Evolutionary conservation across 2,797 vertebrate species (phyloP).

Genomic region (Acestrorhynchus altus): DNA sequence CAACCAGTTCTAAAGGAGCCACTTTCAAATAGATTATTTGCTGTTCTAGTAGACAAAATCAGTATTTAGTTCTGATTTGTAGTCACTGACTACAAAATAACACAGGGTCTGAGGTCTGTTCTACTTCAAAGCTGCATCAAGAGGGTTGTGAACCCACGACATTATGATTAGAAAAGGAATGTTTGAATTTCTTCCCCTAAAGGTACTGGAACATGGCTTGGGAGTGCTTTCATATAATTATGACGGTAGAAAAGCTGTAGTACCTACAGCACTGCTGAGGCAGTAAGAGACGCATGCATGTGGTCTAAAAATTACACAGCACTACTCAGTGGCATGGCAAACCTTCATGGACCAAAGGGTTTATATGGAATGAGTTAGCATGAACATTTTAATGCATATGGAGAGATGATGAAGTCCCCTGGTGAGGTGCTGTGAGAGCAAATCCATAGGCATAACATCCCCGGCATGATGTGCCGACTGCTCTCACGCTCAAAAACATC

Average conservation of each 20-base stretch:
- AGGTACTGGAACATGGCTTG: neutral
- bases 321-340: neutral
- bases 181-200: neutral
- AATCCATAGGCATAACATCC: neutral
- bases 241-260: conserved; percentile 6
- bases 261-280: neutral
- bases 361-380: neutral
- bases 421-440: neutral
- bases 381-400: neutral
- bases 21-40: too few relatives aligned
- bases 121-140: neutral
- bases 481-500: neutral
- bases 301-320: conserved; percentile 12
- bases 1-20: too few relatives aligned
- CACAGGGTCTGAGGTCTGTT: neutral
- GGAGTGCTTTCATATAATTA: conserved; percentile 1
- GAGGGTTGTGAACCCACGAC: neutral
- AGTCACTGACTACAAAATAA: neutral
- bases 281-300: neutral
- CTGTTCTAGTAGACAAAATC: too few relatives aligned
- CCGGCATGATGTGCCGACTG: neutral
- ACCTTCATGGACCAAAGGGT: neutral
- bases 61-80: too few relatives aligned
- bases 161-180: neutral
- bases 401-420: conserved; percentile 1